Conservation (phyloP, 2,113 vertebrate genomes). For the Pteropus alecto region DNA sequence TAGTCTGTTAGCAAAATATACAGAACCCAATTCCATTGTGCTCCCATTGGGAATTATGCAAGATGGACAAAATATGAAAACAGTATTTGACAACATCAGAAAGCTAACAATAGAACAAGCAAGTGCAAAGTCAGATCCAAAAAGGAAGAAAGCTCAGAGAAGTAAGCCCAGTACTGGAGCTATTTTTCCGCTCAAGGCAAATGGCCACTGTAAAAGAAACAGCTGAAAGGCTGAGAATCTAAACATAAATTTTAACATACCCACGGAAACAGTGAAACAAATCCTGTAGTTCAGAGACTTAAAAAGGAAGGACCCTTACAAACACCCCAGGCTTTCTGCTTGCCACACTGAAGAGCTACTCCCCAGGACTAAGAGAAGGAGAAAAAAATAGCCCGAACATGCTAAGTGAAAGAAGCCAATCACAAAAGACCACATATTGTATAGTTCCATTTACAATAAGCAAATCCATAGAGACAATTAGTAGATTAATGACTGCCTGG, state of each 20-base stretch:
- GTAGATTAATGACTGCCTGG: not conserved
- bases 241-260: not conserved
- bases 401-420: not conserved
- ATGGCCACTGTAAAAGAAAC: not conserved
- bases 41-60: not conserved
- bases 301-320: not conserved
- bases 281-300: not conserved
- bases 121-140: not conserved
- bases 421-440: not conserved
- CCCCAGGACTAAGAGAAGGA: not conserved
- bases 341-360: not conserved
- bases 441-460: not conserved
- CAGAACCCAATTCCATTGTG: not conserved
- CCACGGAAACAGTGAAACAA: not conserved
- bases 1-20: not conserved
- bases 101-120: not conserved
- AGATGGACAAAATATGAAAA: not conserved
- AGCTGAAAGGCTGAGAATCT: not conserved
- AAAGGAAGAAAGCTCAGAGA: not conserved
- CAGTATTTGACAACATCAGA: not conserved
- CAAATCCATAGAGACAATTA: not conserved
- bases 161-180: not conserved
- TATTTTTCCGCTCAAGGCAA: not conserved
- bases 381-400: not conserved
- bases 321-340: not conserved